Conservation (phyloP, 2,888 invertebrate genomes). For the Lycia hirtaria region DNA sequence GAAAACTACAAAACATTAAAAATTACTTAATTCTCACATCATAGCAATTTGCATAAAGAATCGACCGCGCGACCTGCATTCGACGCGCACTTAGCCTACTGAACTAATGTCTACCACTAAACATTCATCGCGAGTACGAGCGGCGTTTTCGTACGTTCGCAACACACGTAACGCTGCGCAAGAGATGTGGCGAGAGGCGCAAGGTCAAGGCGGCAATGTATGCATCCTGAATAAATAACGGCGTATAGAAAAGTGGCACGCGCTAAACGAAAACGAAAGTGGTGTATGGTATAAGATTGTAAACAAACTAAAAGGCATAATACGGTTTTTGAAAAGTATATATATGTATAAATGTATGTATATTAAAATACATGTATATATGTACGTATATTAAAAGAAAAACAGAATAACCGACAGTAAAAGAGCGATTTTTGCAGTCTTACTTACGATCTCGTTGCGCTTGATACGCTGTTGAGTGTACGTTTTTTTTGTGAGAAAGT, state of each 20-base stretch:
- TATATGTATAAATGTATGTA: too few relatives aligned
- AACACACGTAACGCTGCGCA: constrained; percentile 53
- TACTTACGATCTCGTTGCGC: too few relatives aligned
- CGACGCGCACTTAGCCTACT: constrained; percentile 44
- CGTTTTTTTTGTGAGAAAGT: too few relatives aligned
- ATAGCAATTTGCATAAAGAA: constrained; percentile 48
- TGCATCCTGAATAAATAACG: constrained; percentile 57
- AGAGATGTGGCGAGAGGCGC: constrained; percentile 40
- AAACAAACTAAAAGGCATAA: constrained; percentile 5
- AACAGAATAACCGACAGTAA: not conserved
- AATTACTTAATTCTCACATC: constrained; percentile 21
- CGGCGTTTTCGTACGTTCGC: constrained; percentile 38
- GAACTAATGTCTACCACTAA: constrained; percentile 33
- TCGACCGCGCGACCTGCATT: constrained; percentile 47
- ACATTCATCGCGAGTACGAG: constrained; percentile 28
- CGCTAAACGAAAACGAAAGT: constrained; percentile 42
- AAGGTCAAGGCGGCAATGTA: constrained; percentile 74
- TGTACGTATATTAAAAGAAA: too few relatives aligned
- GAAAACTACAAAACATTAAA: not conserved
- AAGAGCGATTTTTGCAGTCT: too few relatives aligned
- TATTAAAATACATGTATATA: too few relatives aligned
- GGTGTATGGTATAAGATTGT: constrained; percentile 33
- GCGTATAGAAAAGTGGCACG: constrained; percentile 32
- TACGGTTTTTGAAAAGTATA: not conserved
- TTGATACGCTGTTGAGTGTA: too few relatives aligned